Percentiles rank a stretch among this genome's conserved stretches.
Conservation (phyloP, 2,113 vertebrate genomes). For the Actinemys pallida region DNA sequence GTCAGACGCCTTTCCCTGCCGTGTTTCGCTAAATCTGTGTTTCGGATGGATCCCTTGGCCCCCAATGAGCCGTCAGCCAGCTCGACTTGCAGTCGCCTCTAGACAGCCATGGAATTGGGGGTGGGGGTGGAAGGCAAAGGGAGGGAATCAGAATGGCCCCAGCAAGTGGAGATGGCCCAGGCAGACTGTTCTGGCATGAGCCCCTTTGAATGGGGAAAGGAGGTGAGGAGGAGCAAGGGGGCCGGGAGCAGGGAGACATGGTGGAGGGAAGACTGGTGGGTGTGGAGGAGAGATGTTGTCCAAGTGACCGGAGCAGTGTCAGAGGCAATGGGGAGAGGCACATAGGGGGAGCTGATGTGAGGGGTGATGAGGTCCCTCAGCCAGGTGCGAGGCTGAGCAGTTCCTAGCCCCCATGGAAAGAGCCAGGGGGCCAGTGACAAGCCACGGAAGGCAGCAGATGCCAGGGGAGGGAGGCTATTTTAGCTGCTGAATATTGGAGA, state of each 20-base stretch:
- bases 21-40: not conserved
- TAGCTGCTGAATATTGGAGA: not conserved
- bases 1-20: not conserved
- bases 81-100: not conserved
- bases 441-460: too few relatives aligned
- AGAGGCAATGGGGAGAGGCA: not conserved
- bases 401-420: not conserved
- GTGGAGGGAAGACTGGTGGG: too few relatives aligned
- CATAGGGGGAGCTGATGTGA: not conserved
- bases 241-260: rapidly evolving
- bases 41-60: not conserved
- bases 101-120: not conserved
- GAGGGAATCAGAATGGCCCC: not conserved
- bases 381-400: not conserved
- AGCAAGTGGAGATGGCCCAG: not conserved
- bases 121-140: too few relatives aligned
- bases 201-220: rapidly evolving
- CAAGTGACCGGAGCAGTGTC: not conserved
- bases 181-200: rapidly evolving
- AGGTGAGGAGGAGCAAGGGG: not conserved
- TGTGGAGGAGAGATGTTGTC: not conserved
- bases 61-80: not conserved
- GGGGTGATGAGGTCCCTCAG: too few relatives aligned
- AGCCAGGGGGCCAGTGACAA: not conserved
- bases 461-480: not conserved